Percentiles rank a stretch among this genome's conserved stretches.
Conservation (phyloP, 1,140 invertebrate genomes). For the Platyura marginata region DNA sequence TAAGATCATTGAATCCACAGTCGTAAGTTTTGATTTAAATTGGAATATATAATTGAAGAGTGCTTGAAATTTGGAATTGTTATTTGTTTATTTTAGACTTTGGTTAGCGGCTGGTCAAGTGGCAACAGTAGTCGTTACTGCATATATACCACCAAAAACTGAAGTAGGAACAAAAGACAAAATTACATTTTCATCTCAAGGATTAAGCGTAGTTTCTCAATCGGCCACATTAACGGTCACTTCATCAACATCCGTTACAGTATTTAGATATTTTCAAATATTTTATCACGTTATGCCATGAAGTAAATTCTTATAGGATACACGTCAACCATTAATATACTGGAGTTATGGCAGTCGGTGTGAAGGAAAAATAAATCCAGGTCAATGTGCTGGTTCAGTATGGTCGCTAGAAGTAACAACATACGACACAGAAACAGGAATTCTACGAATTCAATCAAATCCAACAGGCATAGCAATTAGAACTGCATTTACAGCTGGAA, state of each 20-base stretch:
- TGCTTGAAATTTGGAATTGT: too few species aligned
- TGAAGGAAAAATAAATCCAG: constrained; percentile 14
- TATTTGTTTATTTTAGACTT: constrained; percentile 19
- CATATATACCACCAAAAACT: constrained; percentile 26
- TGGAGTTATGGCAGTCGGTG: constrained; percentile 29
- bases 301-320: constrained; percentile 16
- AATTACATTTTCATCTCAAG: constrained; percentile 32
- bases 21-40: constrained; percentile 10
- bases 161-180: constrained; percentile 29
- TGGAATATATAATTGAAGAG: too few species aligned
- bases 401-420: constrained; percentile 41
- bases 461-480: constrained; percentile 27
- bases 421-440: constrained; percentile 35
- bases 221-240: constrained; percentile 17
- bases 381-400: constrained; percentile 28
- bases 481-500: constrained; percentile 34
- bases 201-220: constrained; percentile 14
- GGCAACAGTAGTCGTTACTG: constrained; percentile 28
- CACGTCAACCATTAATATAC: constrained; percentile 20
- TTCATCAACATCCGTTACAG: constrained; percentile 3
- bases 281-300: too few species aligned
- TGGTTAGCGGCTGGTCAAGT: constrained; percentile 30
- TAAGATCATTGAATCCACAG: constrained; percentile 25
- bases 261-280: background rate
- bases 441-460: constrained; percentile 33